Base-by-base conservation (phyloP, 2,888 invertebrate genomes). In the Monoplex corrugatus region DNA sequence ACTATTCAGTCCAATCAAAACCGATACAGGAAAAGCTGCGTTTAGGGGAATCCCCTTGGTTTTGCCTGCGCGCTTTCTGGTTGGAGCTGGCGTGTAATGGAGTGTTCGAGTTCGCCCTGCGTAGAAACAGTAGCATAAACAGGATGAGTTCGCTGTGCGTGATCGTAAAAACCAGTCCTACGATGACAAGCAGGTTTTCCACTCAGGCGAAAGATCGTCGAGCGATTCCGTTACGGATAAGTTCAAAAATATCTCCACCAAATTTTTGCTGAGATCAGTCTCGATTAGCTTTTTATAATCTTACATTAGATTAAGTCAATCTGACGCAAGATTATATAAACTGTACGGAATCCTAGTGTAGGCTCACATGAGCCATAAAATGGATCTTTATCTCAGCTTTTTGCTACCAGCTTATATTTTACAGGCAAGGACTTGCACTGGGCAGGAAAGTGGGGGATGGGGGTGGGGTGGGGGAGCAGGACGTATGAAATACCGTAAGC, bases 31-130 rank as follows among this genome's bases (percentile, higher is more conserved):
- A 13, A 63, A 40, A 44, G 43, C 43, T 43, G 78, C 40, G 78
- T 40, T 19, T 43, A 63, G 86, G 86, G 86, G 86, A 86, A 86
- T 86, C 86, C 86, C 86, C 86, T 86, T 68, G 86, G 68, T 86
- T 86, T 86, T 80, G 63, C 43, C 86, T 43, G 63, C 28, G 32
- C 28, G 32, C 57, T 1, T 40, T 43, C 3, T 43, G 78, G 78
- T 50, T 57, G 57, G n/a, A 45, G 38, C 68, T 68, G 43, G 82
- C 82, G 23, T 40, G n/a, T 28, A 13, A 32, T n/a, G 57, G 8
- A 19, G 40, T 23, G 19, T 40, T 8, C 8, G 16, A 8, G 23
- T 2, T 19, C 78, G 57, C 35, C 50, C 50, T 84, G 84, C 84
- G 84, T 57, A 50, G 84, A 84, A 44, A 19, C 13, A 8, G n/a